phyloP scores from a whole-genome alignment of 2,888 invertebrate genomes.

The Machimus rusticus region DNA sequence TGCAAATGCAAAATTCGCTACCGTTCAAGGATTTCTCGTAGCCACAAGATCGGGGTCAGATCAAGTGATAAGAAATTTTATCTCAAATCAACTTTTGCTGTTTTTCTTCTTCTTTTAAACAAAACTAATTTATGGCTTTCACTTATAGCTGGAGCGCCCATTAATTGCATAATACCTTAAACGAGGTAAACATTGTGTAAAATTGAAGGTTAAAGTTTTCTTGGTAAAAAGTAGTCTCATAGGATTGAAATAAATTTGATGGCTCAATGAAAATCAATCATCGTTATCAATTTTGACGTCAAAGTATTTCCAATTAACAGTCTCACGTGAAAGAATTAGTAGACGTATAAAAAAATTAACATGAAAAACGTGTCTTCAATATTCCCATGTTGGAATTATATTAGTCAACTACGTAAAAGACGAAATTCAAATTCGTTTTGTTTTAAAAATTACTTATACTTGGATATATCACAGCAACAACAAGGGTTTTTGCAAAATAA shows the following conservation, averaged over 20 bases:
- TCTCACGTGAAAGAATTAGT: not conserved
- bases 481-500: too few relatives aligned
- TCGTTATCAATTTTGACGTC: not conserved
- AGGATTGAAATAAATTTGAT: not conserved
- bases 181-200: not conserved
- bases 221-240: not conserved
- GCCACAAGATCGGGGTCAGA: not conserved
- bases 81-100: not conserved
- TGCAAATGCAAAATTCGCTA: not conserved
- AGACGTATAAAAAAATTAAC: not conserved
- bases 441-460: not conserved
- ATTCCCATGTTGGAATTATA: not conserved
- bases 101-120: not conserved
- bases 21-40: not conserved
- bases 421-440: not conserved
- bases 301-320: not conserved
- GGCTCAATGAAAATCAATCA: not conserved
- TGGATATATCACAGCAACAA: not conserved
- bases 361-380: too few relatives aligned
- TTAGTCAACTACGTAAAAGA: not conserved
- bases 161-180: not conserved
- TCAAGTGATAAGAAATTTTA: not conserved
- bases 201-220: not conserved
- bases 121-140: not conserved
- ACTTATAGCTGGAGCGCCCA: not conserved